Conservation (phyloP, 2,888 invertebrate genomes). For the Hypsopygia costalis region DNA sequence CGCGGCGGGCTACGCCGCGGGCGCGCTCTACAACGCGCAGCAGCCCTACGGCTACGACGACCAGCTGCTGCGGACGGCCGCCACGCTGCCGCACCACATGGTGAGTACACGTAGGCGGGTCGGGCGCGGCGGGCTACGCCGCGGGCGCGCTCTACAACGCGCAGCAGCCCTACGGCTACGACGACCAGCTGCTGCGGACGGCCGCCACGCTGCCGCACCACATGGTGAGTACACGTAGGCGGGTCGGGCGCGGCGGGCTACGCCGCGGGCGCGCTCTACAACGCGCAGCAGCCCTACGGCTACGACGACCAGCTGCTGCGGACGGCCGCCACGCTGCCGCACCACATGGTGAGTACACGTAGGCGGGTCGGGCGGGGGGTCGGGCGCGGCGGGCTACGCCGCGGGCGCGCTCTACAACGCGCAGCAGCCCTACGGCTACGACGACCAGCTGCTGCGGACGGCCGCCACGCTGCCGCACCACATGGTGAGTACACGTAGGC, state of each 20-base stretch:
- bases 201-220: conserved; percentile 63
- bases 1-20: conserved; percentile 75
- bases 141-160: conserved; percentile 78
- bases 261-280: conserved; percentile 80
- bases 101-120: too few relatives aligned
- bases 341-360: too few relatives aligned
- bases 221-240: too few relatives aligned
- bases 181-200: conserved; percentile 43
- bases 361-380: conserved; percentile 28
- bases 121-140: conserved; percentile 74
- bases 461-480: conserved; percentile 63
- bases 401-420: conserved; percentile 78
- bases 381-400: conserved; percentile 74
- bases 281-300: conserved; percentile 73
- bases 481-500: too few relatives aligned
- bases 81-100: conserved; percentile 72
- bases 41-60: conserved; percentile 78
- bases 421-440: conserved; percentile 78
- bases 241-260: conserved; percentile 63
- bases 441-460: conserved; percentile 43
- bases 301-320: conserved; percentile 67
- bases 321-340: conserved; percentile 54
- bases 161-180: conserved; percentile 78
- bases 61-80: conserved; percentile 2
- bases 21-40: conserved; percentile 81